Conservation (phyloP, 2,113 vertebrate species). For the Psettodes erumei region DNA sequence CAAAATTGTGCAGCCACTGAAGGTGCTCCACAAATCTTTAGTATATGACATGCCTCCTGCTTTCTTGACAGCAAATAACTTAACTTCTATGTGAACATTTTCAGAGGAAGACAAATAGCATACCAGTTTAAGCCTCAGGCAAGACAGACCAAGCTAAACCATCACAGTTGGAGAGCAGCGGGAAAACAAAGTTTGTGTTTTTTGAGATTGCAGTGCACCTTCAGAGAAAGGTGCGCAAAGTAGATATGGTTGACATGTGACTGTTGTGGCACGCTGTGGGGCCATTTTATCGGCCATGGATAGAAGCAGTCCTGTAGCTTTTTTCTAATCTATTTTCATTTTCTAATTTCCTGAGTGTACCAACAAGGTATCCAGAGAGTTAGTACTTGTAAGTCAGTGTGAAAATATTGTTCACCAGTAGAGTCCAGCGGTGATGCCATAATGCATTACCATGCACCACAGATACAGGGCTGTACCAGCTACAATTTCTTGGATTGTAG, state of each 20-base stretch:
- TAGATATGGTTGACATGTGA: conserved; percentile 60
- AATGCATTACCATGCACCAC: conserved; percentile 13
- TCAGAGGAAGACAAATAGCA: conserved; percentile 70
- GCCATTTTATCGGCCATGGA: conserved; percentile 55
- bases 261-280: conserved; percentile 25
- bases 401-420: conserved; percentile 36
- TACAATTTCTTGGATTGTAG: conserved; percentile 3
- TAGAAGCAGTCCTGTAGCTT: conserved; percentile 55
- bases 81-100: conserved; percentile 63
- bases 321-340: conserved; percentile 71
- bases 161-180: conserved; percentile 52
- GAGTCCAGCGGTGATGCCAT: conserved; percentile 24
- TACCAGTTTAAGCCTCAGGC: conserved; percentile 49
- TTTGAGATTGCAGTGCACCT: conserved; percentile 54
- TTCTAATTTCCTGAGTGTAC: conserved; percentile 71
- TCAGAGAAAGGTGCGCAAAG: conserved; percentile 55
- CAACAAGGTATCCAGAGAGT: conserved; percentile 50
- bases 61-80: conserved; percentile 66
- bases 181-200: conserved; percentile 38
- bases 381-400: conserved; percentile 61
- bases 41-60: conserved; percentile 55
- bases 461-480: background rate
- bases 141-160: conserved; percentile 45
- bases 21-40: conserved; percentile 57
- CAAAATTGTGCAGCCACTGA: conserved; percentile 35